Conservation (phyloP, 1,140 invertebrate species). For the Dysdera silvatica region DNA sequence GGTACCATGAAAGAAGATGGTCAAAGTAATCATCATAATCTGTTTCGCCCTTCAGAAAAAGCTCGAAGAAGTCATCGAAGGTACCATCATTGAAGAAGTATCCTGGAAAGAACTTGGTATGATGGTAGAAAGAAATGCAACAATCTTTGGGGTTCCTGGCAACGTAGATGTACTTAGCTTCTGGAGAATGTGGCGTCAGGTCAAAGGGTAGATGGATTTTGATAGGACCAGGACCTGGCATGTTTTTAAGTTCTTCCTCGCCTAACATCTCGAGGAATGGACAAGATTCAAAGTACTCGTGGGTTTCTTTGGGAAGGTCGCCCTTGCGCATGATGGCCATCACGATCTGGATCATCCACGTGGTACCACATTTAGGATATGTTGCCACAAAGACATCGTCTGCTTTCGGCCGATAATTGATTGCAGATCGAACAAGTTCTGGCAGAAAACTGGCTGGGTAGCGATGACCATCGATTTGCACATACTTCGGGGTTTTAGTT, state of each 20-base stretch:
- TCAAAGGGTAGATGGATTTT: slow-evolving; percentile 33
- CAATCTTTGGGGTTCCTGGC: slow-evolving; percentile 78
- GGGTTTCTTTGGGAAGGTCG: neutral
- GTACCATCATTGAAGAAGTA: slow-evolving; percentile 50
- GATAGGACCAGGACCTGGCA: slow-evolving; percentile 20
- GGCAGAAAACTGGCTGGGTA: neutral
- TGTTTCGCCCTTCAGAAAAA: slow-evolving; percentile 40
- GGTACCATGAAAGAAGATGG: slow-evolving; percentile 28
- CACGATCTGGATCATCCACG: slow-evolving; percentile 19
- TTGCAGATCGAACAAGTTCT: slow-evolving; percentile 8
- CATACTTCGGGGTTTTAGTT: slow-evolving; percentile 17
- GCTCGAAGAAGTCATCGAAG: slow-evolving; percentile 41
- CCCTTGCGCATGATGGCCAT: slow-evolving; percentile 6
- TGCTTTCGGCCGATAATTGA: slow-evolving; percentile 16
- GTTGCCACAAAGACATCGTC: slow-evolving; percentile 42
- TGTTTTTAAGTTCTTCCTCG: slow-evolving; percentile 23
- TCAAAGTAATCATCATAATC: slow-evolving; percentile 40
- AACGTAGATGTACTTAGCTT: slow-evolving; percentile 59
- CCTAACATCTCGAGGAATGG: slow-evolving; percentile 13
- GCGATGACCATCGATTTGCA: slow-evolving; percentile 7
- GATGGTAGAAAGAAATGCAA: slow-evolving; percentile 71
- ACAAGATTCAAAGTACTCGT: neutral
- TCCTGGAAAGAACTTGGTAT: slow-evolving; percentile 27
- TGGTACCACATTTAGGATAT: slow-evolving; percentile 39
- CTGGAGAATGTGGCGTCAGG: slow-evolving; percentile 40